Percentiles rank a stretch among this genome's conserved stretches.
These are phyloP conservation scores for Phrynocephalus guinanensis DNA, from an alignment of 2,797 vertebrate species.

Conservation along the genomic window DNA sequence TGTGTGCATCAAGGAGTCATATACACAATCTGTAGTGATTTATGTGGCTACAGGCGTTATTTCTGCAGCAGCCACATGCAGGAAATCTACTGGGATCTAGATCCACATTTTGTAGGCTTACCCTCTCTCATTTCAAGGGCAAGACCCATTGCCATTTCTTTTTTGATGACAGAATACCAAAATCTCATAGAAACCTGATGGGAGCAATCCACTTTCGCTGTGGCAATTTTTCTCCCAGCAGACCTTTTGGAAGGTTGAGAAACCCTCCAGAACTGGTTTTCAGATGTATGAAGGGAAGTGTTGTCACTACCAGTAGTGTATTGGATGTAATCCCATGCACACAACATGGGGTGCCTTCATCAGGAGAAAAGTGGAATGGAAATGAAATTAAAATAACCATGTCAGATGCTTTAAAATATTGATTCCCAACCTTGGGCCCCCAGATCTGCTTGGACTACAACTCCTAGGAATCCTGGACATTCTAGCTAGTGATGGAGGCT, in stretches of 20 bases:
- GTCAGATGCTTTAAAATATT: neutral
- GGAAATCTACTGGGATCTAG: neutral
- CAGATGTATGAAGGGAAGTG: neutral
- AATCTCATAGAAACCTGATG: neutral
- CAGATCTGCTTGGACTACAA: neutral
- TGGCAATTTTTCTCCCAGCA: neutral
- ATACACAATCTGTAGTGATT: neutral
- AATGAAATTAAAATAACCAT: no score
- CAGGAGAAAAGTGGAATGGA: no score
- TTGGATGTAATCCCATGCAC: neutral
- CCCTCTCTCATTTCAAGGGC: no score
- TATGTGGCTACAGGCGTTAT: neutral
- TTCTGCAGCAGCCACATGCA: neutral
- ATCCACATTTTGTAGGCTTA: neutral
- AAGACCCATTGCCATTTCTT: neutral
- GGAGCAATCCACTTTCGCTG: neutral
- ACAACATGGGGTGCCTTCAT: neutral
- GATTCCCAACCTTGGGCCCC: no score
- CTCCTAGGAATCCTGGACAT: neutral
- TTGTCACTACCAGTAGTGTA: neutral
- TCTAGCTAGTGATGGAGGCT: neutral
- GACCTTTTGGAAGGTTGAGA: neutral
- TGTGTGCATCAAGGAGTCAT: neutral
- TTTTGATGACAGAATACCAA: neutral
- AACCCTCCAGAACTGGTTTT: neutral